Evolutionary conservation across 2,888 invertebrate species (phyloP), one percentile per base, ranked within the genome.

Genomic region (Acleris emargana): DNA sequence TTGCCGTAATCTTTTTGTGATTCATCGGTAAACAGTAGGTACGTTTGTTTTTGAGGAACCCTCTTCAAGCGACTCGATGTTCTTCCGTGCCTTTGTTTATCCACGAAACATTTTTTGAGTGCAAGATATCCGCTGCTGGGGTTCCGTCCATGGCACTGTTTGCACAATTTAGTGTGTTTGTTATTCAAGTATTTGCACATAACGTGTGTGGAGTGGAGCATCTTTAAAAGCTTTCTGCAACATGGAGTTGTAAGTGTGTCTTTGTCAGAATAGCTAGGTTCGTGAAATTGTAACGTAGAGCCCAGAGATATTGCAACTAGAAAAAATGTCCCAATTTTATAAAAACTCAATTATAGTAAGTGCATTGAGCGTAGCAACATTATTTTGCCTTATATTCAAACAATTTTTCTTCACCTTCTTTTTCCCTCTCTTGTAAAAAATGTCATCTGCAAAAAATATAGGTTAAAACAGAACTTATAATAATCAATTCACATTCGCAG

Each of bases 111-210:
- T 47, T 64, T 64, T 66, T 66, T 66, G 66, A 61, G 66, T 55
- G 55, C 60, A 55, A 64, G 59, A 60, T 66, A 64, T 45, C 50
- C 51, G 42, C 51, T 28, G 64, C 51, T 63, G 61, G 66, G 61
- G 61, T 57, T 57, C 61, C 61, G 57, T 32, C 55, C 43, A 51
- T 54, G 64, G 43, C 60, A 55, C 73, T 84, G 82, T 88, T 87
- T 86, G 81, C 75, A 79, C 80, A 83, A 79, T 82, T 82, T 80
- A 75, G 76, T 77, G 71, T 79, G 79, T 83, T 82, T 83, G 81
- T 82, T 80, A 80, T 83, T 76, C 77, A 62, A 67, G 67, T 68
- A 68, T 68, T 68, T 68, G 62, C 66, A 66, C 68, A 55, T 32
- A 53, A 59, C 68, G 58, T 58, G 59, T 58, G 58, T 49, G 55